phyloP scores from a whole-genome alignment of 53 echinoderm and acorn worm genomes.

The Hippasteria phrygiana region DNA sequence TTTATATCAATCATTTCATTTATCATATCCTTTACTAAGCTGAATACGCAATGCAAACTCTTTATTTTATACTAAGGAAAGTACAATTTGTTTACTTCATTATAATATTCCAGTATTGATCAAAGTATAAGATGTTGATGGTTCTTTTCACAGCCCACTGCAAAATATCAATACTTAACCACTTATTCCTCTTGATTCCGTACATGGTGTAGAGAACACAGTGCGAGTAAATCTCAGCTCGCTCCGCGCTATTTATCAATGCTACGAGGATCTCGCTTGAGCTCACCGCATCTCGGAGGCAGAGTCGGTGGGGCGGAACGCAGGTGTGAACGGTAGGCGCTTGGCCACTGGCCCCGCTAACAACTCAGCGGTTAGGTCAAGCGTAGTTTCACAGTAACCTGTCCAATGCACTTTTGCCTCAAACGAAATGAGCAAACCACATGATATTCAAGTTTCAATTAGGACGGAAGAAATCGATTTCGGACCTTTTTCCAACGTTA shows the following conservation, averaged over 20 bases:
- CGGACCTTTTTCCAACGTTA: neutral
- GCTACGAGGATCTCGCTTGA: slow-evolving; percentile 41
- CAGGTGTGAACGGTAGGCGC: slow-evolving; percentile 50
- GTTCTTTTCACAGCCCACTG: slow-evolving; percentile 17
- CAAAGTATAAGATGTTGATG: neutral
- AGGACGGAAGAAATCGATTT: neutral
- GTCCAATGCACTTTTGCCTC: slow-evolving; percentile 43
- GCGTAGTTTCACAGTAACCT: slow-evolving; percentile 30
- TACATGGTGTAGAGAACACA: neutral
- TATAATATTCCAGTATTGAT: too few relatives aligned
- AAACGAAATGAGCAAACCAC: slow-evolving; percentile 49
- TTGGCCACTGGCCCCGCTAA: slow-evolving; percentile 10
- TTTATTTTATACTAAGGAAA: too few relatives aligned
- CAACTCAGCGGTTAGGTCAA: slow-evolving; percentile 30
- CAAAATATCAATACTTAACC: neutral
- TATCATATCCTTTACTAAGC: too few relatives aligned
- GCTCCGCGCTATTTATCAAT: neutral
- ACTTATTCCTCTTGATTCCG: neutral
- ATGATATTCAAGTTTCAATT: slow-evolving; percentile 3
- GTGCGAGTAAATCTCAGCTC: neutral
- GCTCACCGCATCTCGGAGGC: slow-evolving; percentile 37
- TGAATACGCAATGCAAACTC: too few relatives aligned
- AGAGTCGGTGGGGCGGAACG: slow-evolving; percentile 42
- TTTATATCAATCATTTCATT: too few relatives aligned
- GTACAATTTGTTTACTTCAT: too few relatives aligned